Base-by-base conservation (phyloP, 2,797 vertebrate genomes). In the Onychomys leucogaster region DNA sequence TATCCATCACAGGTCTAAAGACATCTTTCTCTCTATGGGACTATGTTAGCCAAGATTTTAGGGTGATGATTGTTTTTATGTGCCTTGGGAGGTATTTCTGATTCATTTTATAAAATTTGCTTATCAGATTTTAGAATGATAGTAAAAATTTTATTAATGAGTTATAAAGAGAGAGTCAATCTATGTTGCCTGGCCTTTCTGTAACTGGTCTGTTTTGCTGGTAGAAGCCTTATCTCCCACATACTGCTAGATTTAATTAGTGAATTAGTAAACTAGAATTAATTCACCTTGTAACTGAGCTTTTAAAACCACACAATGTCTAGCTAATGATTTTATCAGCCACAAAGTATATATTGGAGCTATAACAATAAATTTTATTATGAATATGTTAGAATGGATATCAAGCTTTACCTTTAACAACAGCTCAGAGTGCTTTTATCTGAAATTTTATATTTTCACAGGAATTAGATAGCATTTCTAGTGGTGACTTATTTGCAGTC, bases 161-260 rank as follows among this genome's bases (percentile, higher is more conserved):
- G 41, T 46, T 63, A 37, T 78, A 90, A 77, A 37, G 10, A 32
- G 11, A 14, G 4, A 61, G 14, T 87, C 43, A 80, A 61, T 71
- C 46, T 84, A 10, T 32, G 43, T n/a, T 43, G 71, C 6, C 37
- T 93, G 29, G 21, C 8, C 46, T 59, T 94, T 94, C 75, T 63
- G 34, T 37, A 92, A 61, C 19, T 52, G 23, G 61, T 84, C 88
- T 94, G 37, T 43, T 92, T 83, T 94, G 21, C 16, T 52, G 11
- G 65, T 78, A 63, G n/a, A 89, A 95, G 71, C 0, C 32, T 78
- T 94, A 67, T 78, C 41, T 63, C 57, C 55, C 83, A n/a, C 29
- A 83, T 92, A 92, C 43, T 87, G 29, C 34, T n/a, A 67, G 43
- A 17, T 82, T 92, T 84, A 94, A 94, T 86, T 71, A 29, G 75